Evolutionary conservation across 2,797 vertebrate genomes (phyloP).

Genomic region (Saxicola maurus): DNA sequence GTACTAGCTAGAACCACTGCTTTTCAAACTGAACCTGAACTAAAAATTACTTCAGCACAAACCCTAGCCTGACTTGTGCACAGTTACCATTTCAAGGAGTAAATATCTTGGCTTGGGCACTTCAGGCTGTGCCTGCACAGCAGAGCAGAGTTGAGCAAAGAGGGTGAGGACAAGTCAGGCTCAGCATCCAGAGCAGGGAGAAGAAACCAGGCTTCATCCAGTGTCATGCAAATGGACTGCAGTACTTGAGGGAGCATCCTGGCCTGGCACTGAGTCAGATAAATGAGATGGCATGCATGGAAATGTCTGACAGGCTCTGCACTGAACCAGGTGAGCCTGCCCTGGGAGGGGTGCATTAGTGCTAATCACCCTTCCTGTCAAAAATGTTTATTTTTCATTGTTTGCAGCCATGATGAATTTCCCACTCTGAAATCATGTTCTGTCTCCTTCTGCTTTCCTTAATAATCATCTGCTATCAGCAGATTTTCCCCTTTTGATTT

Average conservation of each 20-base stretch:
- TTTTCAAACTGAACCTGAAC: not conserved
- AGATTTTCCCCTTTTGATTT: not conserved
- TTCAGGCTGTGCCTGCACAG: not conserved
- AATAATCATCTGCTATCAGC: not conserved
- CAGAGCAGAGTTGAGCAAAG: not conserved
- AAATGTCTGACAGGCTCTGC: not conserved
- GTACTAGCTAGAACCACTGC: not conserved
- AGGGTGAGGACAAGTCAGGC: not conserved
- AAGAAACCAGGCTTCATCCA: not conserved
- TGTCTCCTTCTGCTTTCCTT: not conserved
- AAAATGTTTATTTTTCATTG: not conserved
- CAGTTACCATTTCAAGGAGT: not conserved
- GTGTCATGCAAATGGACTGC: not conserved
- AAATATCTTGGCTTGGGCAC: not conserved
- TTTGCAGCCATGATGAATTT: not conserved
- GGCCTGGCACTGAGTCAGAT: not conserved
- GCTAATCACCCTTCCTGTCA: not conserved
- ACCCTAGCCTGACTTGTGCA: not conserved
- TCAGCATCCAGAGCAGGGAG: rapidly evolving
- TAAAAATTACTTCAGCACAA: not conserved
- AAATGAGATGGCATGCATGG: not conserved
- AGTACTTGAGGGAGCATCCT: not conserved
- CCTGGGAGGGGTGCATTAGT: not conserved
- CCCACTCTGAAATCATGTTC: not conserved
- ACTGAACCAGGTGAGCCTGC: not conserved